Percentiles rank a stretch among this genome's conserved stretches.
Conservation (phyloP, 2,888 invertebrate species). For the Alitta virens region DNA sequence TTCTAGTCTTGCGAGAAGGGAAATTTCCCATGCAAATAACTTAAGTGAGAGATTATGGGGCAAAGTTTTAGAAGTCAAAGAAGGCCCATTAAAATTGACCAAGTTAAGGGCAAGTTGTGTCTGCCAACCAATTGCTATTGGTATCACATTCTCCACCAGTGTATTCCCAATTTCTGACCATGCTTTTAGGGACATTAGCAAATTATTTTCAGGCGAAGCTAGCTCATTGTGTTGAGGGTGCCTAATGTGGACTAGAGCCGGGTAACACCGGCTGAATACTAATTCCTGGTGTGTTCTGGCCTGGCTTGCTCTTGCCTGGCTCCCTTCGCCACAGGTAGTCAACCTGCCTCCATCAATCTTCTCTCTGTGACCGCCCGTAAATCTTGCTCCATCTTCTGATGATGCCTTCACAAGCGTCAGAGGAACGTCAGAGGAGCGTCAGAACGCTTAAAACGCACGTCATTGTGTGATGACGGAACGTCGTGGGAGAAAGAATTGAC, state of each 20-base stretch:
- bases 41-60: too few species aligned
- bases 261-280: not conserved
- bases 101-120: too few species aligned
- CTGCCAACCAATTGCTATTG: not conserved
- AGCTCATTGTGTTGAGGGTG: not conserved
- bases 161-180: conserved; percentile 2
- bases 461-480: too few species aligned
- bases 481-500: too few species aligned
- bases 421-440: too few species aligned
- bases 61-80: too few species aligned
- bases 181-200: conserved; percentile 1
- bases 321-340: not conserved
- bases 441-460: too few species aligned
- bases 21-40: too few species aligned
- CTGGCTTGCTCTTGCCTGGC: not conserved
- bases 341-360: not conserved
- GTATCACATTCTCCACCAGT: not conserved
- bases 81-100: too few species aligned
- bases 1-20: too few species aligned
- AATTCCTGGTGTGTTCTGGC: not conserved
- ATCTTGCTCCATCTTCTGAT: not conserved
- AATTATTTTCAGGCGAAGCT: not conserved
- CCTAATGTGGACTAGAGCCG: not conserved
- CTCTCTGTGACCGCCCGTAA: not conserved
- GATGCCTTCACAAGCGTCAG: too few species aligned